Percentiles rank a stretch among this genome's conserved stretches.
phyloP scores from a whole-genome alignment of 2,113 vertebrate genomes.

The Caranx ignobilis region DNA sequence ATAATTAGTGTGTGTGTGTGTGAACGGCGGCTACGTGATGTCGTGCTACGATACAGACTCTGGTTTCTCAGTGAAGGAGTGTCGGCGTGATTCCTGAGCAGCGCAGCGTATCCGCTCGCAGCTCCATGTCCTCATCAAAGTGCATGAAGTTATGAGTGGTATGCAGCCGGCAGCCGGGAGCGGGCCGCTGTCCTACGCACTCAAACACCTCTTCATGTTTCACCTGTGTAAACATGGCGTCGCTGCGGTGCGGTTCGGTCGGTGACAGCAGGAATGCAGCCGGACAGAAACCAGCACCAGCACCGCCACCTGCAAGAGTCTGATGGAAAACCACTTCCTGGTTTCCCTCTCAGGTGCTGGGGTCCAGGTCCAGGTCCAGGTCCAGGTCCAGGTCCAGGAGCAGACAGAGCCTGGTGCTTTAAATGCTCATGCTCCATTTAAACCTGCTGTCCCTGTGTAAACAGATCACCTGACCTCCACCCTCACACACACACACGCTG shows the following conservation, averaged over 20 bases:
- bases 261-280: conserved; percentile 52
- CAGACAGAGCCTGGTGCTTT: neutral
- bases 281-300: conserved; percentile 38
- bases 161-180: neutral
- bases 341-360: neutral
- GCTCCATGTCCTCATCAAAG: neutral
- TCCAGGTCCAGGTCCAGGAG: neutral
- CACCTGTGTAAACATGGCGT: neutral
- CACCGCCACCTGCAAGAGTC: neutral
- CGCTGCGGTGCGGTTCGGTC: neutral
- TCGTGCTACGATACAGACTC: neutral
- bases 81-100: neutral
- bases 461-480: conserved; percentile 18
- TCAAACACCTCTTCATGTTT: neutral
- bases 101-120: neutral
- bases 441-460: neutral
- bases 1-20: too few relatives aligned
- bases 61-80: neutral
- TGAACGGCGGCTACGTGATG: neutral
- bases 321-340: conserved; percentile 15
- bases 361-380: too few relatives aligned
- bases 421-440: neutral
- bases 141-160: neutral
- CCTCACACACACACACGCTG: neutral
- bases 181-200: conserved; percentile 7